Conservation (phyloP, 2,797 vertebrate genomes). For the Loris lydekkerianus region DNA sequence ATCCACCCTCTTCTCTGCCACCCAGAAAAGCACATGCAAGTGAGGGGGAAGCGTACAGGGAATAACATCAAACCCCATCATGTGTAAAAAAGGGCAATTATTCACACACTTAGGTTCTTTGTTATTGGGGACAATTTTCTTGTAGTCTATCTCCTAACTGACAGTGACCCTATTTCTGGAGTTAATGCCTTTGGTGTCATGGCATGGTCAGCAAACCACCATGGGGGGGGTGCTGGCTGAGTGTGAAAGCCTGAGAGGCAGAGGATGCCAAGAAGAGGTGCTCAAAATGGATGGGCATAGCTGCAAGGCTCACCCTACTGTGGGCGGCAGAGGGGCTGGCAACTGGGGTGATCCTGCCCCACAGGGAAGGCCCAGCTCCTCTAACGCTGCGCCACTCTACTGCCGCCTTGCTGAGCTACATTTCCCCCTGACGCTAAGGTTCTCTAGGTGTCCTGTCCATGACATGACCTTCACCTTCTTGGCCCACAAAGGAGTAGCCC, state of each 20-base stretch:
- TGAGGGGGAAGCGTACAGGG: not conserved
- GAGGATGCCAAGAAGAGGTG: not conserved
- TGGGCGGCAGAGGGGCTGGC: not conserved
- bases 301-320: not conserved
- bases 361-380: not conserved
- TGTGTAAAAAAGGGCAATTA: not conserved
- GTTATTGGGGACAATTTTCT: not conserved
- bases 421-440: not conserved
- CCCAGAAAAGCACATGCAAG: not conserved
- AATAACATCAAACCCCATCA: not conserved
- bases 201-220: not conserved
- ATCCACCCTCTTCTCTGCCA: not conserved
- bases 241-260: not conserved
- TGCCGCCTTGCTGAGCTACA: not conserved
- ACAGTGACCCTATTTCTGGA: not conserved
- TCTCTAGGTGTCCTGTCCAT: not conserved
- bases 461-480: not conserved
- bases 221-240: accelerated
- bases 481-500: not conserved
- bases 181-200: not conserved
- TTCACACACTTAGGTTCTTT: not conserved
- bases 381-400: accelerated
- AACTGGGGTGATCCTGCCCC: not conserved
- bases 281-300: not conserved
- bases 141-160: not conserved